These are phyloP conservation scores for Lytechinus pictus DNA, from an alignment of 35 echinoderm and acorn worm genomes.

Conservation along the genomic window DNA sequence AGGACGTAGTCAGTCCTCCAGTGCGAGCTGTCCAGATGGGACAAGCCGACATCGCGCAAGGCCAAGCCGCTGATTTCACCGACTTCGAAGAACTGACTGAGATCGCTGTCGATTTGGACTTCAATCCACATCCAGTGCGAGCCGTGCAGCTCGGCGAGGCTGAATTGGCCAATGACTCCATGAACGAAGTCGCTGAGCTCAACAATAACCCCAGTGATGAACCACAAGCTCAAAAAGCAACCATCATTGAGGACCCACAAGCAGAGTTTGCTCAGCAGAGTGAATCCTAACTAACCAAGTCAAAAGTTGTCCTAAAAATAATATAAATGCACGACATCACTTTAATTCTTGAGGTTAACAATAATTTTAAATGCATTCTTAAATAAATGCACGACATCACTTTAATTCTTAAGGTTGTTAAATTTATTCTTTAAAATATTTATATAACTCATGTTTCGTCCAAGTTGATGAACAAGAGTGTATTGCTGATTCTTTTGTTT, in stretches of 20 bases:
- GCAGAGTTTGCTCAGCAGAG: background rate
- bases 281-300: background rate
- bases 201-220: background rate
- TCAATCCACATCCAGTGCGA: conserved; percentile 2
- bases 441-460: too few species aligned
- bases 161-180: background rate
- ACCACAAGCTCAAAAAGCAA: background rate
- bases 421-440: too few species aligned
- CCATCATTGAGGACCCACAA: background rate
- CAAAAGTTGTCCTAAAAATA: too few species aligned
- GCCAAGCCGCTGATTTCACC: background rate
- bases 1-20: background rate
- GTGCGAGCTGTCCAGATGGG: conserved; percentile 38
- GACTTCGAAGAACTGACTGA: conserved; percentile 2
- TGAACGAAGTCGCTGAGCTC: conserved; percentile 17
- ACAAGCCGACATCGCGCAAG: background rate
- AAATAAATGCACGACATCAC: too few species aligned
- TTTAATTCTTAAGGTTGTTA: too few species aligned
- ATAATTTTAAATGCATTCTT: too few species aligned
- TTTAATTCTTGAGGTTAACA: too few species aligned
- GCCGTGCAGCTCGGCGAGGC: conserved; percentile 9
- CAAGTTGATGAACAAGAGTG: too few species aligned
- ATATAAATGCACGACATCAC: too few species aligned
- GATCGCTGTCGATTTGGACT: conserved; percentile 7
- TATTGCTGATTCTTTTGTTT: too few species aligned